A percentile compares a stretch with the other conserved stretches of the same genome.
Conservation (phyloP, 1,140 invertebrate species). For the Ctenoplectra terminalis region DNA sequence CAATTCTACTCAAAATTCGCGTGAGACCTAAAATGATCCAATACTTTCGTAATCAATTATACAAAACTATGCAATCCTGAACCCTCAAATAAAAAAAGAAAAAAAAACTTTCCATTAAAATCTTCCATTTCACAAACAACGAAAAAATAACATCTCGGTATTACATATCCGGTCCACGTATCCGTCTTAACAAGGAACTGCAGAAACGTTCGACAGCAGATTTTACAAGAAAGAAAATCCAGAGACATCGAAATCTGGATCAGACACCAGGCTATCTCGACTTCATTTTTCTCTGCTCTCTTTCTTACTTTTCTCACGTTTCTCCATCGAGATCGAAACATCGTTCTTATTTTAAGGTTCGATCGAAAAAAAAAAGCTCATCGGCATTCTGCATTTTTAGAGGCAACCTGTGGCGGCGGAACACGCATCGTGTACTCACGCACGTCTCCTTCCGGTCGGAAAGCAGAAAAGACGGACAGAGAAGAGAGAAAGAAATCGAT, state of each 20-base stretch:
- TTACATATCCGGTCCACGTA: neutral
- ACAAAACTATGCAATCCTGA: too few species aligned
- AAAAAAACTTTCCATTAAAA: too few species aligned
- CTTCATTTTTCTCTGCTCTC: too few species aligned
- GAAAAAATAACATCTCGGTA: neutral
- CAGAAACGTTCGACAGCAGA: neutral
- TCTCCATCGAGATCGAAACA: neutral
- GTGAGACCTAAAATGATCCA: too few species aligned
- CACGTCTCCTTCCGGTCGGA: neutral
- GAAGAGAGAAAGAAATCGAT: constrained; percentile 16
- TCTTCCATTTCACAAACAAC: too few species aligned
- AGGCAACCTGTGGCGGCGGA: constrained; percentile 20
- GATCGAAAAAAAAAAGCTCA: neutral
- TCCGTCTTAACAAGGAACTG: neutral
- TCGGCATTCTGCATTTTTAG: constrained; percentile 1
- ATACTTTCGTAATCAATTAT: too few species aligned
- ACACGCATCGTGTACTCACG: neutral
- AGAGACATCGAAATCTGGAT: neutral
- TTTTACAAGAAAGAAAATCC: neutral
- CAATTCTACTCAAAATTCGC: too few species aligned
- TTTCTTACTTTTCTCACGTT: neutral
- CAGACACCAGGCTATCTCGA: neutral
- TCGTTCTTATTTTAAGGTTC: neutral
- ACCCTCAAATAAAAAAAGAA: too few species aligned
- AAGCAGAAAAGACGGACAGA: too few species aligned